Evolutionary conservation across 2,113 vertebrate genomes (phyloP), one percentile per base, ranked within the genome.

Genomic region (Rynchops niger): DNA sequence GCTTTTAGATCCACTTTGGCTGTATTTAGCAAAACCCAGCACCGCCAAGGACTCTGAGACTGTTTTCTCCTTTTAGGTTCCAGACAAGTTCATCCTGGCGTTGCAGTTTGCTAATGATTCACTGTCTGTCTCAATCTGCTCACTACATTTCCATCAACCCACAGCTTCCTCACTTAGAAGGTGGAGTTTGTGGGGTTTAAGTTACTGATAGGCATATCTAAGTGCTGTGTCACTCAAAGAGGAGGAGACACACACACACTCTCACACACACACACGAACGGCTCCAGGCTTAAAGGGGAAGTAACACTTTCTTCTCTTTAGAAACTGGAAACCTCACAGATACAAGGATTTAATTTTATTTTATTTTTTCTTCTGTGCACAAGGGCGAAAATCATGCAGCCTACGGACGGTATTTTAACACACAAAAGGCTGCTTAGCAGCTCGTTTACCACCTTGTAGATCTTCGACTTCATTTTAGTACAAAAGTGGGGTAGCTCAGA

Each of bases 161-260:
- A 98, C 98, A 97, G 98, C 98, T 98, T 98, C 98, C 98, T 98
- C 98, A 97, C 98, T 98, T 92, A 95, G 98, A 98, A 98, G 99
- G 99, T 98, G 99, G 98, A 98, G 98, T 98, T 98, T 98, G 95
- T 93, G 97, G 98, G 98, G 96, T 98, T 98, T 97, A 98, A 98
- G 98, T 98, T 98, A 98, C 98, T 98, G 98, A 99, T 99, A 98
- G 98, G 98, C 98, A 98, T 98, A 97, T 98, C 98, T 97, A 97
- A 97, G 92, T 97, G 98, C 98, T 98, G 98, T 98, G 98, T 98
- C 98, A 98, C 98, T 98, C 96, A 96, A 97, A 97, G 98, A 98
- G 98, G 98, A 98, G 98, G 98, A 98, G 98, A 98, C 98, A 98
- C 97, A 95, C 97, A 81, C 98, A 42, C 94, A 20, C 94, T 47